These are phyloP conservation scores for Pseudomyrmex cubaensis DNA, from an alignment of 1,140 invertebrate species.

Conservation along the genomic window DNA sequence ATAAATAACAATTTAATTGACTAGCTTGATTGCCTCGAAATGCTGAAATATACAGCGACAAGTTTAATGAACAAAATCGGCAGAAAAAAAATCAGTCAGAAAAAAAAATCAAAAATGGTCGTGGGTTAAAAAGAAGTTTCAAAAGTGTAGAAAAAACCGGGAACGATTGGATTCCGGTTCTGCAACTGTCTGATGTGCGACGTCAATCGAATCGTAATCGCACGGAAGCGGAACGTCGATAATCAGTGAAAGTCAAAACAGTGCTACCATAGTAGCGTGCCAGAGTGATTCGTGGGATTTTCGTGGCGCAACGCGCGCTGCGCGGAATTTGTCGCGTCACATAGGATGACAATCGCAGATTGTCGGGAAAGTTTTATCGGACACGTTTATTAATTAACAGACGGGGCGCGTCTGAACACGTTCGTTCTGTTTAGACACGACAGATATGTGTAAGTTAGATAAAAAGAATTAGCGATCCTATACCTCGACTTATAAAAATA, in stretches of 20 bases:
- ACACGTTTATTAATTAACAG: conserved; percentile 68
- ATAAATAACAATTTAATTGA: too few species aligned
- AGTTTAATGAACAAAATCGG: neutral
- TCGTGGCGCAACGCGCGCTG: conserved; percentile 28
- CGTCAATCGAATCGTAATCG: neutral
- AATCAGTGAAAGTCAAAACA: conserved; percentile 71
- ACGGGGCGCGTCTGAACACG: conserved; percentile 55
- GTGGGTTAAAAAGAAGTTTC: neutral
- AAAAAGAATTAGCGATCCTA: conserved; percentile 19
- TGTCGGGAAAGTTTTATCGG: conserved; percentile 58
- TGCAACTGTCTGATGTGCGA: neutral
- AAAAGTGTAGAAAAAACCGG: neutral
- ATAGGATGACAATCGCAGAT: conserved; percentile 66
- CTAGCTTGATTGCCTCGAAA: too few species aligned
- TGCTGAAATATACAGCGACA: neutral
- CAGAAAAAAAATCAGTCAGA: too few species aligned
- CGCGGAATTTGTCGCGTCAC: conserved; percentile 66
- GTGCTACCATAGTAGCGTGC: conserved; percentile 69
- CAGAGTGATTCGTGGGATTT: conserved; percentile 65
- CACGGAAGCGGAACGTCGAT: conserved; percentile 34
- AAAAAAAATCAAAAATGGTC: too few species aligned
- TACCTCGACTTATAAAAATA: conserved; percentile 11
- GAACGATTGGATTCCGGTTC: neutral
- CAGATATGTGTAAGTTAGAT: conserved; percentile 39
- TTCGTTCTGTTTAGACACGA: conserved; percentile 39